Base-by-base conservation (phyloP, 2,888 invertebrate species). In the Phengaris arion region DNA sequence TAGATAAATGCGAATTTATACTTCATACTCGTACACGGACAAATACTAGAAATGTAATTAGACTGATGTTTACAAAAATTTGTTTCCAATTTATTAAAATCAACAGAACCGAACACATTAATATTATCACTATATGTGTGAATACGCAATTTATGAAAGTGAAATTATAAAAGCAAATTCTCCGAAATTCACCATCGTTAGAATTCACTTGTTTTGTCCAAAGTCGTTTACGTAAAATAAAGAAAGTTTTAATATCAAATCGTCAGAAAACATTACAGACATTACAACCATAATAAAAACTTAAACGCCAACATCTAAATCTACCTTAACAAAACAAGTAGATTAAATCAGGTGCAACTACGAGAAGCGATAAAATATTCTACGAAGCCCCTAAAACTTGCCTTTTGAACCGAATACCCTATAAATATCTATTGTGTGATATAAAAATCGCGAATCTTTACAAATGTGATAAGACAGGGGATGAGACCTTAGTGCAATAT, bases 371-470 rank as follows among this genome's bases (percentile, higher is more conserved):
- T 64, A 64, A 64, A 64, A 64, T 12, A 68, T 68, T 68, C 68
- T 68, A 48, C n/a, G 68, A 68, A 68, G 13, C 35, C 59, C 59
- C 59, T 64, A 64, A 22, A 64, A 64, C 64, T 64, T 64, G 10
- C 35, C 64, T 64, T 46, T 68, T 68, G 68, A 68, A 48, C 48
- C 51, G n/a, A 15, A 54, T 35, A 22, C 52, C 22, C 70, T 22
- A 70, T 51, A 72, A 72, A 54, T 15, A 54, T 45, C 54, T 13
- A 72, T 72, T 72, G 54, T 70, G 35, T 45, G 35, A 35, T 52
- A 52, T 52, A 54, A 72, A 72, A 52, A 72, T 72, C 72, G 72
- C 72, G 52, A 72, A 52, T 15, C 22, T 52, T 52, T 52, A 54
- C 76, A 69, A 75, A n/a, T 68, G 46, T 70, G 35, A 6, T 10